Evolutionary conservation across 2,113 vertebrate species (phyloP).

Genomic region (Nothoprocta perdicaria): DNA sequence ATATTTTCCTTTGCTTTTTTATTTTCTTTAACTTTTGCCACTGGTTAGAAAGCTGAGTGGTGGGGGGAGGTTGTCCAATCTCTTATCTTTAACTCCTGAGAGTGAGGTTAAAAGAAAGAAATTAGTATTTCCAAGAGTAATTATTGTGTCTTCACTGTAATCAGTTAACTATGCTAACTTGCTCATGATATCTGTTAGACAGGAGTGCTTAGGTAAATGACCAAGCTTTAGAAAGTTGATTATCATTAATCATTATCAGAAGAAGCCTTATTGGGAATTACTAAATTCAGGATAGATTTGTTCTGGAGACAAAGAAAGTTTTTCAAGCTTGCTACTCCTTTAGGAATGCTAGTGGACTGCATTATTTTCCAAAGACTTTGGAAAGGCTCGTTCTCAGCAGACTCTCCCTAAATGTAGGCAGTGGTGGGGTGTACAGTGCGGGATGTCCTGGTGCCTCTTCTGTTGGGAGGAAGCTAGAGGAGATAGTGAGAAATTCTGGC

Average conservation of each 20-base stretch:
- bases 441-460: background rate
- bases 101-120: background rate
- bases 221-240: slow-evolving; percentile 73
- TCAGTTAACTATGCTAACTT: slow-evolving; percentile 28
- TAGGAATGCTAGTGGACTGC: background rate
- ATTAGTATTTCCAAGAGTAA: background rate
- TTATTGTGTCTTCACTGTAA: background rate
- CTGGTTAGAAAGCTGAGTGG: background rate
- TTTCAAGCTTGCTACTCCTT: slow-evolving; percentile 45
- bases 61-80: background rate
- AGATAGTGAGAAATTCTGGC: background rate
- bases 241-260: slow-evolving; percentile 72
- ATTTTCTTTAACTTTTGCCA: background rate
- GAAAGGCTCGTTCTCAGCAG: background rate
- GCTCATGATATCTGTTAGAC: slow-evolving; percentile 13
- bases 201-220: slow-evolving; percentile 47
- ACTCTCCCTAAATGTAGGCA: background rate
- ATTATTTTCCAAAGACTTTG: slow-evolving; percentile 7
- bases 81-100: background rate
- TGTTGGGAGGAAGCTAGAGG: background rate
- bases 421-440: background rate
- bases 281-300: slow-evolving; percentile 74
- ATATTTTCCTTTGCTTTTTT: background rate
- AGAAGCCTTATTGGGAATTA: slow-evolving; percentile 67
- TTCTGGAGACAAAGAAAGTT: slow-evolving; percentile 72